Base-by-base conservation (phyloP, 1,140 invertebrate genomes). In the Drosophila rhopaloa region DNA sequence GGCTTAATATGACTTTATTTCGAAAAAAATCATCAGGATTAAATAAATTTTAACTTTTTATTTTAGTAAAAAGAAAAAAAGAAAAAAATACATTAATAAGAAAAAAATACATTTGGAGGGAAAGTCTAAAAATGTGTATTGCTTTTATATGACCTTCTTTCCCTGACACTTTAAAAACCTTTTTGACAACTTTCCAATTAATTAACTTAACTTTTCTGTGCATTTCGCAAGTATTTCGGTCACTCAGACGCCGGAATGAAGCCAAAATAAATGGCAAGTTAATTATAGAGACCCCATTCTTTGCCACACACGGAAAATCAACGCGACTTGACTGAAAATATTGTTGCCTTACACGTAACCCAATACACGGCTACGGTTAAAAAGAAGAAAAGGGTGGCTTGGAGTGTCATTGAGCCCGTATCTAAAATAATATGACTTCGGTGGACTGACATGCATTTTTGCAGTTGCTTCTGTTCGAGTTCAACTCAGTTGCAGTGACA, bases 391-490 rank as follows among this genome's bases (percentile, higher is more conserved):
- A 19, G n/a, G 27, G n/a, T 13, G 24, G 47, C 11, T 29, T 37
- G n/a, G 14, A 57, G n/a, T 29, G 60, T 67, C 72, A 66, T 62
- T 73, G 65, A 41, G 41, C 60, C 53, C 40, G 19, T 47, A 29
- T 29, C 11, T 16, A 35, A 10, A 32, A 37, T 35, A 37, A 50
- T 27, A 8, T 16, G 61, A 61, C 40, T 63, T 13, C 32, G 44
- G 41, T 41, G 38, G 37, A 44, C 44, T 79, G 81, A 76, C 81
- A 85, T 71, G 78, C 48, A 81, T 60, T 67, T 66, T 63, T 60
- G 60, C 50, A 77, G 50, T 66, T 35, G 37, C 9, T 10, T 10
- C 53, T 9, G 38, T 16, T 61, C 35, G 44, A 63, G 37, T 44
- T 67, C 61, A 14, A 16, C 58, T 38, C 54, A 50, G 14, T 66